Percentiles rank a stretch among this genome's conserved stretches.
Evolutionary conservation across 1,140 invertebrate species (phyloP).

Genomic region (Trachymyrmex septentrionalis): DNA sequence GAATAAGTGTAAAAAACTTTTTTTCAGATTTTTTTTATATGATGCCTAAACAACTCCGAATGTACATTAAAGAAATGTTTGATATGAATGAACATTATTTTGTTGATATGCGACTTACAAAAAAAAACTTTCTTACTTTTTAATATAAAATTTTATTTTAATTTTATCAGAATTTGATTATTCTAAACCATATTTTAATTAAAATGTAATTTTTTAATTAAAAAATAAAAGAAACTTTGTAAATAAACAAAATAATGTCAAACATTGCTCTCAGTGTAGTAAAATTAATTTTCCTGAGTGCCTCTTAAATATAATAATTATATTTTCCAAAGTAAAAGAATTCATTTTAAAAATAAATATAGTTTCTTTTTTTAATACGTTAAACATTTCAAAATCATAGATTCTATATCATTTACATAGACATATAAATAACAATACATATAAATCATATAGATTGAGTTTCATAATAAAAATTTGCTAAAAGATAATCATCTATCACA

Average conservation of each 20-base stretch:
- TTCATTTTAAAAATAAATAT: background rate
- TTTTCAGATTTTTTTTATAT: background rate
- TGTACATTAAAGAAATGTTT: background rate
- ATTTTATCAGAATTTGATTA: no score
- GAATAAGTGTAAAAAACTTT: background rate
- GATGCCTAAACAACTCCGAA: background rate
- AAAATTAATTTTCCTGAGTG: background rate
- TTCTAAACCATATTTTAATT: no score
- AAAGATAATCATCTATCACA: conserved; percentile 11
- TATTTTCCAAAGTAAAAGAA: background rate
- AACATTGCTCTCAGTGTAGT: no score
- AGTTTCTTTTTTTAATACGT: background rate
- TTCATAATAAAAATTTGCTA: conserved; percentile 4
- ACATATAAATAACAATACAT: background rate
- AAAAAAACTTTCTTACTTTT: no score
- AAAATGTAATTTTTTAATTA: no score
- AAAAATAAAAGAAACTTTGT: no score
- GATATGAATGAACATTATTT: no score
- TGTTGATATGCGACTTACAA: no score
- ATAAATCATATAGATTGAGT: background rate
- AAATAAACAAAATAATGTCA: no score
- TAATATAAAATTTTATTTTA: no score
- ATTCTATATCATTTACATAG: background rate
- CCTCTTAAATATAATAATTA: background rate
- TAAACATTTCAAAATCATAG: background rate